Conservation (phyloP, 2,888 invertebrate species). For the Agrotis segetum region DNA sequence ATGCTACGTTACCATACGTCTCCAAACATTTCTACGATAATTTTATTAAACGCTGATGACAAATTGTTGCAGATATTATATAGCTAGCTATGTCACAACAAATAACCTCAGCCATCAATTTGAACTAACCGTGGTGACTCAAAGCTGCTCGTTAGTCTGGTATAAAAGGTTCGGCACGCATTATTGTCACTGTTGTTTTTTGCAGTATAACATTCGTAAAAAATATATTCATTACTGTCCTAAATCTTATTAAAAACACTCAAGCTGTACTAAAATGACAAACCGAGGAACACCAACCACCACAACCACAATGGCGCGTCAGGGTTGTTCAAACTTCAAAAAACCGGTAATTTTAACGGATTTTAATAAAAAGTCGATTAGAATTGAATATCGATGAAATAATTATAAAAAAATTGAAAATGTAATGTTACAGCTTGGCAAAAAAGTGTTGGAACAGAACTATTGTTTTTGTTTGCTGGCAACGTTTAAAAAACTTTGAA, state of each 20-base stretch:
- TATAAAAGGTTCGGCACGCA: conserved; percentile 89
- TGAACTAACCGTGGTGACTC: conserved; percentile 89
- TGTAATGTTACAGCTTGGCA: no score
- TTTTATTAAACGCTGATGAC: conserved; percentile 75
- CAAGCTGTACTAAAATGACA: conserved; percentile 80
- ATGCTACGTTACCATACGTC: conserved; percentile 13
- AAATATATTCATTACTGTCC: conserved; percentile 86
- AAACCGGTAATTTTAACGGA: conserved; percentile 68
- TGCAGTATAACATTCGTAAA: conserved; percentile 82
- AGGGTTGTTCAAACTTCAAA: conserved; percentile 72
- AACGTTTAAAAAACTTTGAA: no score
- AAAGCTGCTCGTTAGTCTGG: conserved; percentile 84
- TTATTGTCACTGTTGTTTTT: conserved; percentile 88
- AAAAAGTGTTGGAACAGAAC: no score
- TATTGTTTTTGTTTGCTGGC: no score
- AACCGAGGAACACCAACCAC: conserved; percentile 79
- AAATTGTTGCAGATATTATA: conserved; percentile 80
- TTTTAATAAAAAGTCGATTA: neutral
- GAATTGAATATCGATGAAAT: neutral
- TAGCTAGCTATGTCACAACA: conserved; percentile 87
- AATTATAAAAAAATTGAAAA: no score
- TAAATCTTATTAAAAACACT: conserved; percentile 83
- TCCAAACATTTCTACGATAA: conserved; percentile 37
- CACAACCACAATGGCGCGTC: conserved; percentile 88
- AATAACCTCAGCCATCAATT: conserved; percentile 89